Base-by-base conservation (phyloP, 2,888 invertebrate genomes). In the Acleris holmiana region DNA sequence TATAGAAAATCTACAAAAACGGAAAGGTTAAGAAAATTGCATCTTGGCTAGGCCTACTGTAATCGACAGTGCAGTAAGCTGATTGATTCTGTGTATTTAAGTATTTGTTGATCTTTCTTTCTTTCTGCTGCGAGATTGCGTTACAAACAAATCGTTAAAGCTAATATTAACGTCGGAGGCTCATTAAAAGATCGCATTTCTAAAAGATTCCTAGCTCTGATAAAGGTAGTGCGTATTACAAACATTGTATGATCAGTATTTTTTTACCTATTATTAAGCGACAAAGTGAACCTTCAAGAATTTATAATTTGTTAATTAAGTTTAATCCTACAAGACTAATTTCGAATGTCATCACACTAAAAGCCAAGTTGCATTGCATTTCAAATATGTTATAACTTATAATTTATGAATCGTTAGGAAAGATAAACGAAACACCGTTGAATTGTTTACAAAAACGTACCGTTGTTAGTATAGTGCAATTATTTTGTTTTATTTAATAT, bases 331-430 rank as follows among this genome's bases (percentile, higher is more conserved):
- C 47, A 48, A 48, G 40, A 54, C 47, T 63, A 40, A 15, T 17
- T 58, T 53, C 10, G 51, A 53, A 59, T 48, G 51, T 46, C 57
- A 64, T 64, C 48, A 59, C 53, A 59, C 53, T n/a, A 57, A 41
- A 47, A 50, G 29, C 58, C 17, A 57, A 41, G 40, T 51, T 35
- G 4, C 13, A 35, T 35, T 35, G 44, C 17, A 44, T 44, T 44
- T 44, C n/a, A 44, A 44, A 44, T 7, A 44, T 44, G 15, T 44
- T n/a, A n/a, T 47, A 54, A 35, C 48, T 54, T 61, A 61, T 40
- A 64, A 40, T 53, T 49, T 44, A 44, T 63, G 44, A 53, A 5
- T 25, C 53, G 41, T 58, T 51, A 58, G 47, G 46, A 40, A 48
- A 23, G 35, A 54, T 29, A 51, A 59, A 54, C 29, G 41, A 50